Base-by-base conservation (phyloP, 2,113 vertebrate species). In the Gambusia affinis region DNA sequence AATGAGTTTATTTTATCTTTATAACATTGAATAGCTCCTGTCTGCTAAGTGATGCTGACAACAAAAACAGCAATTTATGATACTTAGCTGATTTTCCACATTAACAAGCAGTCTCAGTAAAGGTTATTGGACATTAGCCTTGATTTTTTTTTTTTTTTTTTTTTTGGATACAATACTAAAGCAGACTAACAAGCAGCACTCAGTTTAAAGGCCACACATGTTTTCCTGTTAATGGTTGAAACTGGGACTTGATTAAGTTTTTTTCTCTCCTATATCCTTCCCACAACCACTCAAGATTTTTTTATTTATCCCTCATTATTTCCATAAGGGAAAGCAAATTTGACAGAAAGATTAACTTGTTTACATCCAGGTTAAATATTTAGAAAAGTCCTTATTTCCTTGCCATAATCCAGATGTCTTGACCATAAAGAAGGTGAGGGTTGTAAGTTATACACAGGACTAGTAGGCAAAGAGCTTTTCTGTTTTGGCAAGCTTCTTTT, bases 151-250 rank as follows among this genome's bases (percentile, higher is more conserved):
- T 1, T 19, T 14, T 42, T 42, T 42, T 1, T 4, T 44, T 27
- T 27, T 27, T 27, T 27, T 27, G 27, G 27, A 81, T 72, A 73
- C 74, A 85, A 76, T 82, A 29, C 54, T 61, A 47, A 64, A 67
- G 37, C 65, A 79, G 83, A 70, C 67, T 73, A 67, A 24, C 51
- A 35, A 17, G 54, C 42, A 67, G 67, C 70, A 54, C 70, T 82
- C 31, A 72, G 75, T 75, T 61, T 90, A 33, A 90, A 91, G 85
- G 88, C 84, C 75, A 79, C 30, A n/a, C 63, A 74, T 47, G 80
- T 57, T 80, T 68, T 73, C 64, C 35, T 0, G 47, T 35, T 35
- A 72, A 83, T 80, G 61, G 72, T 81, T 74, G 82, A 76, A 73
- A 29, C 31, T 28, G 61, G 44, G 57, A 75, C 69, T 79, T 63